Base-by-base conservation (phyloP, 2,888 invertebrate genomes). In the Pasiphila rectangulata region DNA sequence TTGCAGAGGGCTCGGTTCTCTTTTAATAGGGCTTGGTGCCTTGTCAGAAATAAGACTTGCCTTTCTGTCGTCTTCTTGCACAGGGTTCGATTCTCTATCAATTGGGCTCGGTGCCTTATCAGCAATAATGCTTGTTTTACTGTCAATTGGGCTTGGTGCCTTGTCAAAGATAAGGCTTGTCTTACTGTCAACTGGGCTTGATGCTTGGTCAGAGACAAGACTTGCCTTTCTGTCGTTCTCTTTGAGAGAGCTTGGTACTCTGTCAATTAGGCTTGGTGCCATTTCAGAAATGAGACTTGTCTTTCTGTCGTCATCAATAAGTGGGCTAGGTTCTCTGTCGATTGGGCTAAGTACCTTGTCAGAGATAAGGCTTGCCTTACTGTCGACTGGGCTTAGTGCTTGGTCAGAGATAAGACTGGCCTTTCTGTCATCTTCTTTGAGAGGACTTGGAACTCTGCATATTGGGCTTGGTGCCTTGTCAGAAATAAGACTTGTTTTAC, bases 131-230 rank as follows among this genome's bases (percentile, higher is more conserved):
- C 50, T 50, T 12, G 36, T 10, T 19, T 13, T 43, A 19, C 45
- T 50, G 0, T 46, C 47, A 4, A 13, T 21, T 9, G 38, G 36
- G 2, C 57, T 55, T 4, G 51, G 25, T 19, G 37, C 37, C 20
- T 55, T 59, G 2, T 59, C 51, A 2, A 42, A 16, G 4, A 23
- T 45, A 2, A 34, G 42, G 15, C 44, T 48, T 21, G 37, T 12
- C 16, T 12, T 47, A n/a, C 54, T 59, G 2, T 59, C 51, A 2
- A 42, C 39, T 0, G 30, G 44, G 13, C 37, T 59, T 1, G 46
- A n/a, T 13, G 41, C 39, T 16, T 57, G 53, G 0, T 55, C 50
- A 1, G 32, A 16, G 4, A 23, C 45, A 2, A 34, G 42, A 13
- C 44, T 48, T 21, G 37, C 15, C 16, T 12, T 47, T 25, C 46